These are phyloP conservation scores for Hirudo medicinalis DNA, from an alignment of 1,140 invertebrate genomes.

Conservation along the genomic window DNA sequence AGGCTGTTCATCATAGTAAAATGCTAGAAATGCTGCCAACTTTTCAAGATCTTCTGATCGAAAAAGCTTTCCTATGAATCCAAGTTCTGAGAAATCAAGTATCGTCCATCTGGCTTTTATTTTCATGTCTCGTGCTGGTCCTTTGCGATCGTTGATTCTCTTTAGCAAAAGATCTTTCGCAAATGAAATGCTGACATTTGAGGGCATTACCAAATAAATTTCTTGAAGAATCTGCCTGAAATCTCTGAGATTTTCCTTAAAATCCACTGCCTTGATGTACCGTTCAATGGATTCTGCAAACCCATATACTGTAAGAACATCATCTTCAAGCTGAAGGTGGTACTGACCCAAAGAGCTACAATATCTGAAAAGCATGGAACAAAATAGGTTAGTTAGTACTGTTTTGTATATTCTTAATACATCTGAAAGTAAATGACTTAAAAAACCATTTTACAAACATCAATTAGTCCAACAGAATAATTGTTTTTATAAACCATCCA, in stretches of 20 bases:
- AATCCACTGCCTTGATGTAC: constrained; percentile 25
- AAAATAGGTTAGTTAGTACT: constrained; percentile 28
- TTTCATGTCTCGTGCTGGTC: too few relatives aligned
- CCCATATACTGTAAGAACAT: constrained; percentile 32
- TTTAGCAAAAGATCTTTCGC: too few relatives aligned
- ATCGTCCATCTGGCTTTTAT: constrained; percentile 28
- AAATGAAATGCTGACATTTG: too few relatives aligned
- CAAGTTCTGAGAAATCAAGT: constrained; percentile 35
- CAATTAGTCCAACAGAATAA: too few relatives aligned
- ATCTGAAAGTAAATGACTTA: not conserved
- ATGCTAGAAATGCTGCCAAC: constrained; percentile 30
- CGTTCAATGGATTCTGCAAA: constrained; percentile 32
- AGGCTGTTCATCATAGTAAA: constrained; percentile 34
- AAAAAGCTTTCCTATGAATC: constrained; percentile 39
- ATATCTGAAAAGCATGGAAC: constrained; percentile 34
- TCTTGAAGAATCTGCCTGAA: too few relatives aligned
- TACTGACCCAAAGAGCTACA: constrained; percentile 30
- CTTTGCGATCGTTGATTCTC: too few relatives aligned
- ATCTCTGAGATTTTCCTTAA: not conserved
- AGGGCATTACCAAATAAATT: too few relatives aligned
- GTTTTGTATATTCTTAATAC: not conserved
- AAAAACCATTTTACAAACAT: too few relatives aligned
- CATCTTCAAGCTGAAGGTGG: constrained; percentile 40
- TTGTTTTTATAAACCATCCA: too few relatives aligned
- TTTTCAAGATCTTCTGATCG: constrained; percentile 29